A percentile compares a stretch with the other conserved stretches of the same genome.
These are phyloP conservation scores for Bubalus kerabau DNA, from an alignment of 2,113 vertebrate species.

Conservation along the genomic window DNA sequence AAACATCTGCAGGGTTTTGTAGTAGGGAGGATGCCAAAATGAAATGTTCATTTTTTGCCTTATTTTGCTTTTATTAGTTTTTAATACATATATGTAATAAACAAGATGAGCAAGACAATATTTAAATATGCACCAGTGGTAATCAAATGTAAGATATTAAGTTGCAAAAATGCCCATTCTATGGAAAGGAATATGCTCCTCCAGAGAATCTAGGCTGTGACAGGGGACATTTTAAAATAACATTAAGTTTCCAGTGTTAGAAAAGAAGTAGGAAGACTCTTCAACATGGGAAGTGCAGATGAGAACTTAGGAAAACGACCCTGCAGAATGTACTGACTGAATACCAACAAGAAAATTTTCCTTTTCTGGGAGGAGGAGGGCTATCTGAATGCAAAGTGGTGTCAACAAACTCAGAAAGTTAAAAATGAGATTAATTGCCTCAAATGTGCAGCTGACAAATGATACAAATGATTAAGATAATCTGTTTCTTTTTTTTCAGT, in stretches of 20 bases:
- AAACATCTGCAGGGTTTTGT: slow-evolving; percentile 83
- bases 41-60: slow-evolving; percentile 77
- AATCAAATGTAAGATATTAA: slow-evolving; percentile 69
- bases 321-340: not conserved
- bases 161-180: slow-evolving; percentile 67
- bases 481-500: not conserved
- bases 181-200: slow-evolving; percentile 57
- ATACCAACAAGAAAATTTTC: not conserved
- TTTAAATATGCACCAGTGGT: slow-evolving; percentile 69
- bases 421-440: not conserved
- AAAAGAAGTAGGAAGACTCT: slow-evolving; percentile 45
- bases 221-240: slow-evolving; percentile 46
- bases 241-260: slow-evolving; percentile 48
- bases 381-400: not conserved
- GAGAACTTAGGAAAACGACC: not conserved
- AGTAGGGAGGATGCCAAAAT: slow-evolving; percentile 74
- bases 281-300: slow-evolving; percentile 30
- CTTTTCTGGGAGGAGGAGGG: not conserved
- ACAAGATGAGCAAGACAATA: slow-evolving; percentile 65
- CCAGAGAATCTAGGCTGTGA: not conserved
- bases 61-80: slow-evolving; percentile 79
- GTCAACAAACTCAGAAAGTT: not conserved
- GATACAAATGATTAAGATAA: not conserved
- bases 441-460: not conserved
- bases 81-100: slow-evolving; percentile 72